phyloP scores from a whole-genome alignment of 2,888 invertebrate genomes.

The Heteromurus nitidus region DNA sequence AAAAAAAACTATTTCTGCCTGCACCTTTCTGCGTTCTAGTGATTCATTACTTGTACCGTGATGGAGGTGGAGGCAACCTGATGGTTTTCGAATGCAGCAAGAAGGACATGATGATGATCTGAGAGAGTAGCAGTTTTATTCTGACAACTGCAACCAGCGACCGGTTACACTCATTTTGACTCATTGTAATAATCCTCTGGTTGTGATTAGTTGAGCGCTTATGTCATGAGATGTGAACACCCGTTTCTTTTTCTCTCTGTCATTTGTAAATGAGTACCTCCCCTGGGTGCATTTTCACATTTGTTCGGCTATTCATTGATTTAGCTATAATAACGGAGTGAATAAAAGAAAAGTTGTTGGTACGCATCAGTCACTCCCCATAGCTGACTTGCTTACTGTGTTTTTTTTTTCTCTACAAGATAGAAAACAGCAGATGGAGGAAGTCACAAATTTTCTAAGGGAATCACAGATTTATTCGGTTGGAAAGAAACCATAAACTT shows the following conservation, averaged over 20 bases:
- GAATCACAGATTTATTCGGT: slow-evolving; percentile 45
- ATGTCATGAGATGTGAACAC: too few relatives aligned
- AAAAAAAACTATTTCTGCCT: too few relatives aligned
- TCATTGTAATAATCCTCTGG: too few relatives aligned
- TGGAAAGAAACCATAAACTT: slow-evolving; percentile 58
- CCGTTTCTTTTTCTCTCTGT: too few relatives aligned
- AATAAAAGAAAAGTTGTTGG: slow-evolving; percentile 7
- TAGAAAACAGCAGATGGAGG: slow-evolving; percentile 59
- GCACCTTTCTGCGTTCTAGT: too few relatives aligned
- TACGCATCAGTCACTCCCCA: slow-evolving; percentile 1
- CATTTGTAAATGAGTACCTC: slow-evolving; percentile 6
- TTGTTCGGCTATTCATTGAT: slow-evolving; percentile 26
- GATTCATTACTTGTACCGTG: not conserved
- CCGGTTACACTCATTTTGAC: too few relatives aligned
- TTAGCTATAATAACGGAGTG: slow-evolving; percentile 35
- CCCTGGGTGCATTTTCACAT: slow-evolving; percentile 23
- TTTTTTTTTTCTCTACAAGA: slow-evolving; percentile 5
- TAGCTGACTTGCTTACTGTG: not conserved
- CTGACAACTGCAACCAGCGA: too few relatives aligned
- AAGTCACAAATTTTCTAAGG: slow-evolving; percentile 38
- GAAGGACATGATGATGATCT: too few relatives aligned
- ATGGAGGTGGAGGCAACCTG: too few relatives aligned
- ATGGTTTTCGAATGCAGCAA: too few relatives aligned
- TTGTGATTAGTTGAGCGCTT: too few relatives aligned
- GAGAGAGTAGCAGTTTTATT: too few relatives aligned